Evolutionary conservation across 1,140 invertebrate genomes (phyloP).

Genomic region (Trachymyrmex septentrionalis): DNA sequence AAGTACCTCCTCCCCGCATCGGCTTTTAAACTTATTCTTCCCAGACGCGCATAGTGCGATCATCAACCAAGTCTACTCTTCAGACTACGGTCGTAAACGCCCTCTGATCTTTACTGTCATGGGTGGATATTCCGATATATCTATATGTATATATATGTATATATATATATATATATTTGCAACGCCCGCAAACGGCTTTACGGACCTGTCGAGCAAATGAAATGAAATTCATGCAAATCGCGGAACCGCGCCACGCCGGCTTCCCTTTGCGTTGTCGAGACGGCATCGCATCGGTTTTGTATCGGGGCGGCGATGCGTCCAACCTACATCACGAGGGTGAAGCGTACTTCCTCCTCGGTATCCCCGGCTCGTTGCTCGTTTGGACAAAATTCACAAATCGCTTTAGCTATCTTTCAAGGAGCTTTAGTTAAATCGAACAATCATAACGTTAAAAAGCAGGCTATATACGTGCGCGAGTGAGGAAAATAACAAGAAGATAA

Average conservation of each 20-base stretch:
- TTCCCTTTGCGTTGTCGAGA: slow-evolving; percentile 60
- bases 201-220: slow-evolving; percentile 77
- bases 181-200: slow-evolving; percentile 63
- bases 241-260: slow-evolving; percentile 64
- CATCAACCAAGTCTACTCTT: neutral
- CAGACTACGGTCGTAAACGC: slow-evolving; percentile 47
- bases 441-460: neutral
- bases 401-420: slow-evolving; percentile 6
- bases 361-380: slow-evolving; percentile 39
- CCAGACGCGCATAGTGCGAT: slow-evolving; percentile 6
- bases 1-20: neutral
- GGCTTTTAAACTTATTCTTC: slow-evolving; percentile 45
- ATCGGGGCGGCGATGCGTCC: slow-evolving; percentile 81
- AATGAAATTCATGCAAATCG: slow-evolving; percentile 79
- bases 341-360: slow-evolving; percentile 66
- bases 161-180: neutral
- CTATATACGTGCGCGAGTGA: neutral
- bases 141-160: slow-evolving; percentile 10
- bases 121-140: slow-evolving; percentile 38
- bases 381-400: slow-evolving; percentile 47
- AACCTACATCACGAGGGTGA: slow-evolving; percentile 77
- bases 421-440: slow-evolving; percentile 17
- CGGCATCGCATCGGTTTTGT: slow-evolving; percentile 80
- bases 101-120: slow-evolving; percentile 61
- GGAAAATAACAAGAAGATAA: too few relatives aligned